These are phyloP conservation scores for Crioceris asparagi DNA, from an alignment of 2,888 invertebrate genomes.

Conservation along the genomic window DNA sequence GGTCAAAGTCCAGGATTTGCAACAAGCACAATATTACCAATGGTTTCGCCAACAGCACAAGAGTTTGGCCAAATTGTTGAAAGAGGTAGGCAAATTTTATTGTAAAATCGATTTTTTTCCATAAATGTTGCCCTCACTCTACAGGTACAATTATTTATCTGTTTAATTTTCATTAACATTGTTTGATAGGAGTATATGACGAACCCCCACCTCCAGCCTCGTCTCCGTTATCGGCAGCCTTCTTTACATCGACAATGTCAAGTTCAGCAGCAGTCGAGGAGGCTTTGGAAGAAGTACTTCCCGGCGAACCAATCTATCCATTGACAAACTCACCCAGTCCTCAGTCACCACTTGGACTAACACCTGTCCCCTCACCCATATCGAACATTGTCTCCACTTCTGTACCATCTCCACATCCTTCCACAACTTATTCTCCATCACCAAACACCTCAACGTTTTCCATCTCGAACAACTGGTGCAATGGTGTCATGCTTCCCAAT, in stretches of 20 bases:
- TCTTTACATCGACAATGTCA: slow-evolving; percentile 75
- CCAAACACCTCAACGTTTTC: slow-evolving; percentile 31
- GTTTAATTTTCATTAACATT: neutral
- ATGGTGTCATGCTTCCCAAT: slow-evolving; percentile 79
- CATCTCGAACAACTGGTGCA: slow-evolving; percentile 41
- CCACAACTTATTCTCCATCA: slow-evolving; percentile 5
- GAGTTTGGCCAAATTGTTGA: slow-evolving; percentile 33
- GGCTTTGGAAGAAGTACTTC: slow-evolving; percentile 72
- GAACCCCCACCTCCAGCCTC: slow-evolving; percentile 62
- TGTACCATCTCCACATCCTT: slow-evolving; percentile 19
- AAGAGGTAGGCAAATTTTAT: slow-evolving; percentile 28
- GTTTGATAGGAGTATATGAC: slow-evolving; percentile 19
- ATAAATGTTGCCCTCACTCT: too few species aligned
- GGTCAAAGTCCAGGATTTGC: slow-evolving; percentile 54
- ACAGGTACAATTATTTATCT: too few species aligned
- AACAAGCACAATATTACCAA: slow-evolving; percentile 34
- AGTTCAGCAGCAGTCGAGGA: slow-evolving; percentile 81
- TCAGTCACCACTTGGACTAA: slow-evolving; percentile 47
- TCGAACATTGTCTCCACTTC: slow-evolving; percentile 32
- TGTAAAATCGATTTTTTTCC: too few species aligned
- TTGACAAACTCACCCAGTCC: slow-evolving; percentile 48
- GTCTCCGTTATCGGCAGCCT: slow-evolving; percentile 72
- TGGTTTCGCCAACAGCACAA: slow-evolving; percentile 38
- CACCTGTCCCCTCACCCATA: slow-evolving; percentile 45
- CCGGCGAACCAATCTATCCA: slow-evolving; percentile 56